phyloP scores from a whole-genome alignment of 1,140 invertebrate species.

The Aphaenogaster floridana region DNA sequence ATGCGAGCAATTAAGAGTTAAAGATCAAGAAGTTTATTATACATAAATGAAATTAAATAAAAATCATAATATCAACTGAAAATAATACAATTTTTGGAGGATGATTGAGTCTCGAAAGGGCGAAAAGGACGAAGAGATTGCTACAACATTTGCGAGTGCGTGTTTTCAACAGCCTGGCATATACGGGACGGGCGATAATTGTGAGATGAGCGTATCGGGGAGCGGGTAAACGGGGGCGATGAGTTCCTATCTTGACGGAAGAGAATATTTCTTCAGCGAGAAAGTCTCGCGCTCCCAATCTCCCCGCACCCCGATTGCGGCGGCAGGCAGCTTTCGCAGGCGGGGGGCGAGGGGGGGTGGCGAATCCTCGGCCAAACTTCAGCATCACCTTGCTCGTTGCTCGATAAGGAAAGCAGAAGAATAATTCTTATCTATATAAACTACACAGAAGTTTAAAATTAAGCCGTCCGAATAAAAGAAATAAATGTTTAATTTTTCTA shows the following conservation, averaged over 20 bases:
- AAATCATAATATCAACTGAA: no score
- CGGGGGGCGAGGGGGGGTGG: slow-evolving; percentile 79
- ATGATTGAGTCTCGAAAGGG: neutral
- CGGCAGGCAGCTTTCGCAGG: slow-evolving; percentile 84
- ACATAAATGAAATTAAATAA: no score
- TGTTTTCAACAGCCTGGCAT: slow-evolving; percentile 40
- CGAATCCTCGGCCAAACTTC: slow-evolving; percentile 72
- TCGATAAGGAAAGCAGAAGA: neutral
- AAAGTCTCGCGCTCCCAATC: slow-evolving; percentile 75
- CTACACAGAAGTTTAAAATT: neutral
- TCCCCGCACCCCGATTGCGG: slow-evolving; percentile 85
- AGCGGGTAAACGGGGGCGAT: slow-evolving; percentile 80
- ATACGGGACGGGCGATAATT: slow-evolving; percentile 25
- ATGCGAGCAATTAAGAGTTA: no score
- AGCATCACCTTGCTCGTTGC: slow-evolving; percentile 56
- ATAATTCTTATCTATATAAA: neutral
- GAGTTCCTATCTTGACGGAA: slow-evolving; percentile 49
- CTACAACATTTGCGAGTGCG: neutral
- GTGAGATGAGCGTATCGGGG: slow-evolving; percentile 80
- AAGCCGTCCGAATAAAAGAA: neutral
- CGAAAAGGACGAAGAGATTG: slow-evolving; percentile 12
- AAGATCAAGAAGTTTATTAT: no score
- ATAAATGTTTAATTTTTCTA: neutral
- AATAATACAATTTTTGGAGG: neutral
- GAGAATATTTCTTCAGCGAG: slow-evolving; percentile 29